A percentile compares a stretch with the other conserved stretches of the same genome.
Evolutionary conservation across 2,888 invertebrate species (phyloP).

Genomic region (Meandrusa payeni): DNA sequence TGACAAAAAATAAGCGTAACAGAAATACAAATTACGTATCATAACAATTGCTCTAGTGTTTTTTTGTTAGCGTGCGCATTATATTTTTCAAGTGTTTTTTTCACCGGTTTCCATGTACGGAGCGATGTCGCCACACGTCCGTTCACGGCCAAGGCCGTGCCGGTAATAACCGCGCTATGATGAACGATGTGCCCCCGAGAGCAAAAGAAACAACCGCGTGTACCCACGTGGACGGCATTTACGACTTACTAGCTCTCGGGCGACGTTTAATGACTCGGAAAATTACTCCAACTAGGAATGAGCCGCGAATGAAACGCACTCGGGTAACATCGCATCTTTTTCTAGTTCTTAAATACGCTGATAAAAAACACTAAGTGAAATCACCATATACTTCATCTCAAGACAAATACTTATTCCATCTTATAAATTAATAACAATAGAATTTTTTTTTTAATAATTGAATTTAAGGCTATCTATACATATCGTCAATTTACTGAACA

Average conservation of each 20-base stretch:
- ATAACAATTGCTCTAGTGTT: conserved; percentile 16
- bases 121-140: conserved; percentile 47
- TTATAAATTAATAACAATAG: too few relatives aligned
- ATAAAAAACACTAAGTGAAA: too few relatives aligned
- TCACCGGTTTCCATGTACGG: conserved; percentile 36
- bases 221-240: conserved; percentile 69
- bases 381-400: too few relatives aligned
- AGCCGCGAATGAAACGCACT: conserved; percentile 46
- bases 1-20: conserved; percentile 14
- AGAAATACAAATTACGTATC: conserved; percentile 21
- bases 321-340: conserved; percentile 36
- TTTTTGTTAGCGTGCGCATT: conserved; percentile 11
- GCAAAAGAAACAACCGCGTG: conserved; percentile 34
- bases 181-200: conserved; percentile 64
- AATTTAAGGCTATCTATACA: too few relatives aligned
- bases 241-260: conserved; percentile 45
- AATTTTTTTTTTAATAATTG: too few relatives aligned
- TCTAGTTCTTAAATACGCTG: conserved; percentile 18
- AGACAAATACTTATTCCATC: too few relatives aligned
- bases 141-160: conserved; percentile 78
- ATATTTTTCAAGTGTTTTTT: conserved; percentile 28
- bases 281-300: conserved; percentile 55
- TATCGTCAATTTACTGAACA: too few relatives aligned
- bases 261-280: conserved; percentile 69
- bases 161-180: conserved; percentile 72